Conservation (phyloP, 2,113 vertebrate genomes). For the Zootoca vivipara region DNA sequence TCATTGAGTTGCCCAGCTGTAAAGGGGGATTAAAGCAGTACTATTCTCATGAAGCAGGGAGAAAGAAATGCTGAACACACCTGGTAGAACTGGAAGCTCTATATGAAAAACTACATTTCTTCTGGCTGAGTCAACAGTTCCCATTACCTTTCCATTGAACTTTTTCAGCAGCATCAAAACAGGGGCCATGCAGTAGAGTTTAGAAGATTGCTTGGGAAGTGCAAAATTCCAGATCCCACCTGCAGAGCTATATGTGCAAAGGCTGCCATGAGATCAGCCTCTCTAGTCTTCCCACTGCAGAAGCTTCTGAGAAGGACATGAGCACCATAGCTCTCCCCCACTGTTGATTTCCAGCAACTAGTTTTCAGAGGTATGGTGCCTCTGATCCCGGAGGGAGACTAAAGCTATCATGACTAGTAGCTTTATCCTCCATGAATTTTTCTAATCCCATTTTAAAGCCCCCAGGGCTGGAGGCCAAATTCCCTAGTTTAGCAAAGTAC, state of each 20-base stretch:
- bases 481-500: not conserved
- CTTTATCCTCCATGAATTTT: not conserved
- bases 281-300: not conserved
- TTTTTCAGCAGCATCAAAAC: not conserved
- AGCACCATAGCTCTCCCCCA: not conserved
- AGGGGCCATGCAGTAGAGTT: too few species aligned
- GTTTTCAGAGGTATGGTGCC: not conserved
- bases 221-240: not conserved
- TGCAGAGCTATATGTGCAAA: too few species aligned
- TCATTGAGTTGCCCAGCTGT: not conserved
- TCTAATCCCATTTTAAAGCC: not conserved
- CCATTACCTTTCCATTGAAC: not conserved
- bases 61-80: not conserved
- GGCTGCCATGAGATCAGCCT: too few species aligned
- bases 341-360: not conserved
- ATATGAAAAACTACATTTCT: not conserved
- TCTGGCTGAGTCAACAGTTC: not conserved
- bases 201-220: not conserved
- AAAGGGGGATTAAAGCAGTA: not conserved
- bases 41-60: not conserved
- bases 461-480: not conserved
- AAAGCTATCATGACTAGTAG: not conserved
- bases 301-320: not conserved
- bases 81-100: not conserved
- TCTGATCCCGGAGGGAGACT: not conserved